Evolutionary conservation across 2,797 vertebrate genomes (phyloP).

Genomic region (Pseudochirops cupreus): DNA sequence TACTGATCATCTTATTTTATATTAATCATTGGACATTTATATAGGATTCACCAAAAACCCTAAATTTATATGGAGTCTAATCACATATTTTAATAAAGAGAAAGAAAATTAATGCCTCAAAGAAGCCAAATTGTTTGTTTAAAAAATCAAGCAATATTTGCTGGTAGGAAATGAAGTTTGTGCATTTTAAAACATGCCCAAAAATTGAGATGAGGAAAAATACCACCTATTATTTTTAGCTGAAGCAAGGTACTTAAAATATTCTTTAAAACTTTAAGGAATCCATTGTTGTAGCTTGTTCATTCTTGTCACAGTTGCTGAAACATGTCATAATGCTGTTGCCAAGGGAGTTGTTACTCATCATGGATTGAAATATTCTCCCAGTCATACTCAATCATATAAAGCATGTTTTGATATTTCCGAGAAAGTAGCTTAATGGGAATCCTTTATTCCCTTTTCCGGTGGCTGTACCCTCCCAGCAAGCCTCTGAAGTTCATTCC

Average conservation of each 20-base stretch:
- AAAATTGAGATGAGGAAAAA: neutral
- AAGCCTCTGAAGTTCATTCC: slow-evolving; percentile 31
- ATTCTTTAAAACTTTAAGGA: slow-evolving; percentile 48
- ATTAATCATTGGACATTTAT: slow-evolving; percentile 39
- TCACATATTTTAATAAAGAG: slow-evolving; percentile 18
- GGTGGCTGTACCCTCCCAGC: slow-evolving; percentile 45
- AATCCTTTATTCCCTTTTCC: slow-evolving; percentile 62
- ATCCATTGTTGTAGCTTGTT: slow-evolving; percentile 11
- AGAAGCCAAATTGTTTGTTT: slow-evolving; percentile 14
- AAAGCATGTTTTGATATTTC: neutral
- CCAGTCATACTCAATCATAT: neutral
- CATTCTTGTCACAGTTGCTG: slow-evolving; percentile 33
- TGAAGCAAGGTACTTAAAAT: slow-evolving; percentile 41
- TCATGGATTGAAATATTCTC: neutral
- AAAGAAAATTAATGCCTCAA: slow-evolving; percentile 10
- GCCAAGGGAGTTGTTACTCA: slow-evolving; percentile 57
- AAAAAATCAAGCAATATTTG: neutral
- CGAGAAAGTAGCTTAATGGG: slow-evolving; percentile 59
- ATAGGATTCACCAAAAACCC: slow-evolving; percentile 34
- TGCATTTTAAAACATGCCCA: neutral
- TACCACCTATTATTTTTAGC: neutral
- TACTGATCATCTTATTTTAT: slow-evolving; percentile 1
- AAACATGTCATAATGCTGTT: slow-evolving; percentile 64
- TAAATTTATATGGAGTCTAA: slow-evolving; percentile 33
- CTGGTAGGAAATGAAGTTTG: neutral